Base-by-base conservation (phyloP, 1,140 invertebrate genomes). In the Oryzaephilus surinamensis region DNA sequence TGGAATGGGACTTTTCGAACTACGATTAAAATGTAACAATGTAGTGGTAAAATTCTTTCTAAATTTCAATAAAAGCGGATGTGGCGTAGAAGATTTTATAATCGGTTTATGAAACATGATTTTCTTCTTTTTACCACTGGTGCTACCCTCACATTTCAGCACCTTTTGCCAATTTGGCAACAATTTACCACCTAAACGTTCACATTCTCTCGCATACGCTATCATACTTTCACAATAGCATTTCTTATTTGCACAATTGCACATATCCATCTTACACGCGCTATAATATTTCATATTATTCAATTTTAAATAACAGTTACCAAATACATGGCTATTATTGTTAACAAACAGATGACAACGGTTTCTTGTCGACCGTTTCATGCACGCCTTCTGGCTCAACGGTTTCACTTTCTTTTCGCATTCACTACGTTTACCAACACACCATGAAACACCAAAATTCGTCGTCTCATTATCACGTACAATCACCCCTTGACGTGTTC, bases 141-240 rank as follows among this genome's bases (percentile, higher is more conserved):
- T 4, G 10, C 15, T 29, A 13, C 10, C 28, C 10, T 38, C 36
- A 20, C 80, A 84, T 44, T 67, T 72, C 20, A 75, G 77, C 13
- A 70, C 65, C 16, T 62, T 61, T 46, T 79, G 62, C 83, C 83
- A 79, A 38, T 50, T 44, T 49, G 80, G 65, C 1, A 63, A 57
- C 27, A 84, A 60, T 39, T 72, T 69, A 21, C 84, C 73, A 1
- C 85, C 87, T 6, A 84, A 58, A 4, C 85, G 67, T 28, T 76
- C 69, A 60, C 91, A 94, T 57, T 91, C 84, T 43, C 84, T 76
- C 3, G 82, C 81, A 59, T 94, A 95, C 0, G 90, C 89, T 35
- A 79, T 78, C 44, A 93, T 78, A 30, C 85, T 83, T 51, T 92
- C 87, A 60, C 91, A 95, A 57, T 90, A 85, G 55, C 90, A 94